Conservation (phyloP, 1,140 invertebrate species). For the Solen grandis region DNA sequence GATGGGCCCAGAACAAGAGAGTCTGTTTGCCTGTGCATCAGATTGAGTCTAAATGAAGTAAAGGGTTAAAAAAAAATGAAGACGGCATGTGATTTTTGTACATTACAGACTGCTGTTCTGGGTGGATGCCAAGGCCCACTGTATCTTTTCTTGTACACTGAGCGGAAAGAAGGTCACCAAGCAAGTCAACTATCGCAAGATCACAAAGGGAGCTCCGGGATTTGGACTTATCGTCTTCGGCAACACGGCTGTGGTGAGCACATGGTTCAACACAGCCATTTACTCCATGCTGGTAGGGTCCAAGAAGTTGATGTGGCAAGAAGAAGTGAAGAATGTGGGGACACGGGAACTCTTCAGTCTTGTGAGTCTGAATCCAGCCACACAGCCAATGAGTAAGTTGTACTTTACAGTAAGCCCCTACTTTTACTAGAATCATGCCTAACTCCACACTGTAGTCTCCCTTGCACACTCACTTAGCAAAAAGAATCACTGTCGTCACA, state of each 20-base stretch:
- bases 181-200: constrained; percentile 54
- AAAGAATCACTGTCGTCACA: too few relatives aligned
- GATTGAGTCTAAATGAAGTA: too few relatives aligned
- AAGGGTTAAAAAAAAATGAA: background rate
- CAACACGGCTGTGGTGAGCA: constrained; percentile 66
- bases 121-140: constrained; percentile 64
- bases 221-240: constrained; percentile 70
- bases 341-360: constrained; percentile 66
- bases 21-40: too few relatives aligned
- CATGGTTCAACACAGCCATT: constrained; percentile 63
- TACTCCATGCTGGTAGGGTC: constrained; percentile 62
- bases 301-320: constrained; percentile 59
- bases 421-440: too few relatives aligned
- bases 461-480: too few relatives aligned
- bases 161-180: constrained; percentile 63
- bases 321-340: constrained; percentile 42
- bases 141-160: constrained; percentile 66
- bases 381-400: constrained; percentile 65
- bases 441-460: too few relatives aligned
- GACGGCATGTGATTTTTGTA: too few relatives aligned
- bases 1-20: too few relatives aligned
- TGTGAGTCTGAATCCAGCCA: constrained; percentile 59
- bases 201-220: constrained; percentile 51
- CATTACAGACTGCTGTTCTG: constrained; percentile 66
- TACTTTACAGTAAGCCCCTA: too few relatives aligned